phyloP scores from a whole-genome alignment of 2,113 vertebrate species.

The Urocitellus parryii region DNA sequence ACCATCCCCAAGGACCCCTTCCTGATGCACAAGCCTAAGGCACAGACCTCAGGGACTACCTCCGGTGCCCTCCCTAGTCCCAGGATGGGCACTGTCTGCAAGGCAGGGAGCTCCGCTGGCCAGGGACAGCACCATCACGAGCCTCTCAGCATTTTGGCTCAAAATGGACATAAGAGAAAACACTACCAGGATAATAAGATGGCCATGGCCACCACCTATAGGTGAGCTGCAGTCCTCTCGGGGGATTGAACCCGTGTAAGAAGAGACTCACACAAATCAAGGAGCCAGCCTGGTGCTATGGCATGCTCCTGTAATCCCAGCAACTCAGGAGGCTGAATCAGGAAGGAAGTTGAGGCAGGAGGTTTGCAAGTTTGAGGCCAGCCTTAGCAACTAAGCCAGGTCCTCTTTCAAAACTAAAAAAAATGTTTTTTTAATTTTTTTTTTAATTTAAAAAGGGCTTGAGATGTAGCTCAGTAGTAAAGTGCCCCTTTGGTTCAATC shows the following conservation, averaged over 20 bases:
- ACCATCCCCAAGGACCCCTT: background rate
- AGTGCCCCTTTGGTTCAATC: too few species aligned
- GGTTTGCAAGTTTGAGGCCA: too few species aligned
- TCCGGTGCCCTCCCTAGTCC: background rate
- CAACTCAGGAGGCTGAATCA: too few species aligned
- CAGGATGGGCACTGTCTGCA: accelerated
- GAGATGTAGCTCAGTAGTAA: too few species aligned
- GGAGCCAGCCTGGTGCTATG: background rate
- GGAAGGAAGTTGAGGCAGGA: too few species aligned
- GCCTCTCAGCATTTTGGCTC: too few species aligned
- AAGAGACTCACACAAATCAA: background rate
- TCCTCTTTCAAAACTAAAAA: too few species aligned
- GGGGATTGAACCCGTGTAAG: background rate
- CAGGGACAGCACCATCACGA: accelerated
- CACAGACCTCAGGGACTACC: background rate
- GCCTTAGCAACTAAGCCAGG: too few species aligned
- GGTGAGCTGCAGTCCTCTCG: background rate
- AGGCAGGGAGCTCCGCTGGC: background rate
- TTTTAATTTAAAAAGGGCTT: too few species aligned
- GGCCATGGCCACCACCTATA: accelerated
- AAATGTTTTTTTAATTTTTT: too few species aligned
- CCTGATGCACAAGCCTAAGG: background rate
- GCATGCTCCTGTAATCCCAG: too few species aligned
- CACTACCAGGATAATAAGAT: too few species aligned
- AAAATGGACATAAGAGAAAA: background rate